Percentiles rank a stretch among this genome's conserved stretches.
Conservation (phyloP, 64 coral and sea anemone genomes). For the Montipora capricornis region DNA sequence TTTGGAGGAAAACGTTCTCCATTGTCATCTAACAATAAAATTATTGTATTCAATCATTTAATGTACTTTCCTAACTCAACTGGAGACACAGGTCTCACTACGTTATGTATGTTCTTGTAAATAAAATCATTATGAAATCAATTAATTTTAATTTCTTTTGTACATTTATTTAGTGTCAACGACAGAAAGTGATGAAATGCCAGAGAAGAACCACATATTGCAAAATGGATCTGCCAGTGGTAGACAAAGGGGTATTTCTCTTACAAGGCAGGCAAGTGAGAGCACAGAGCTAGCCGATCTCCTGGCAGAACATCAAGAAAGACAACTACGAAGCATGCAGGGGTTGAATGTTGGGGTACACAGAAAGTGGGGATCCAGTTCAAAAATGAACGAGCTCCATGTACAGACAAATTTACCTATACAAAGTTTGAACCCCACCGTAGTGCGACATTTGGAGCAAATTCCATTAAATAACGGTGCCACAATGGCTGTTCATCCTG, state of each 20-base stretch:
- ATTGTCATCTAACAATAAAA: too few species aligned
- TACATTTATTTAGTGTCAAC: constrained; percentile 9
- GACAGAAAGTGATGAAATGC: neutral
- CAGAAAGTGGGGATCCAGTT: constrained; percentile 73
- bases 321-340: constrained; percentile 66
- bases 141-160: neutral
- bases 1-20: too few species aligned
- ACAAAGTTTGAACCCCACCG: constrained; percentile 14
- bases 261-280: constrained; percentile 12
- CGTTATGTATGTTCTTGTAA: too few species aligned
- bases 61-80: too few species aligned
- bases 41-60: too few species aligned
- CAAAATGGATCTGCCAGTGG: neutral
- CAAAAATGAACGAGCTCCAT: constrained; percentile 48
- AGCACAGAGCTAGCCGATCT: constrained; percentile 68
- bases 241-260: neutral
- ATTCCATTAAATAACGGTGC: constrained; percentile 31
- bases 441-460: constrained; percentile 48
- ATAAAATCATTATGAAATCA: too few species aligned
- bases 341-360: constrained; percentile 7
- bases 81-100: neutral
- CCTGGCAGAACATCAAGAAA: constrained; percentile 63
- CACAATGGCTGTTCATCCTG: neutral
- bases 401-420: constrained; percentile 31
- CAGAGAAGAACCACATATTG: neutral